phyloP scores from a whole-genome alignment of 2,888 invertebrate genomes.

The Seira musarum region DNA sequence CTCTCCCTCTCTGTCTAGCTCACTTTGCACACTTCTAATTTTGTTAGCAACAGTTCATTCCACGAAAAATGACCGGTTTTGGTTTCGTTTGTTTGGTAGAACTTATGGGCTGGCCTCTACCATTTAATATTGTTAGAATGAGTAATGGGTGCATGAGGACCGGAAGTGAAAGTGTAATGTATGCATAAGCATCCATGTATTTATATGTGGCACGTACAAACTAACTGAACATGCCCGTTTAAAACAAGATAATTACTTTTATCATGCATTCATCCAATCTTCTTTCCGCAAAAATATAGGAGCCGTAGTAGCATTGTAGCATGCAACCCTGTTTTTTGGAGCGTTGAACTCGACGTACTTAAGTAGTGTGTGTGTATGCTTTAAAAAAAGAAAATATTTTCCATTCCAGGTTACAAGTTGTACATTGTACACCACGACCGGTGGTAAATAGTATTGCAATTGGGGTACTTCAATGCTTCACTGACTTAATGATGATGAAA shows the following conservation, averaged over 20 bases:
- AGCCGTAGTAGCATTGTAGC: no score
- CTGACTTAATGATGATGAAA: conserved; percentile 34
- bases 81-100: neutral
- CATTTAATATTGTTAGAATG: no score
- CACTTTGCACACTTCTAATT: neutral
- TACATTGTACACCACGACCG: neutral
- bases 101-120: no score
- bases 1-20: neutral
- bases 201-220: no score
- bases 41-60: neutral
- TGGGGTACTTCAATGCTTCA: neutral
- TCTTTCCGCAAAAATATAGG: neutral
- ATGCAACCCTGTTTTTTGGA: neutral
- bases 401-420: no score
- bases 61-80: neutral
- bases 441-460: neutral
- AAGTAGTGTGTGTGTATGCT: neutral
- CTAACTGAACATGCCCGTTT: neutral
- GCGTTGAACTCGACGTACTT: neutral
- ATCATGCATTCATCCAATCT: conserved; percentile 27
- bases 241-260: conserved; percentile 49
- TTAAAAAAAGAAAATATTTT: neutral
- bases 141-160: neutral
- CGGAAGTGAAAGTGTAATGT: conserved; percentile 24
- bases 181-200: neutral